Evolutionary conservation across 37 sponge, comb jelly and placozoan species (phyloP).

Genomic region (Hormiphora californensis): DNA sequence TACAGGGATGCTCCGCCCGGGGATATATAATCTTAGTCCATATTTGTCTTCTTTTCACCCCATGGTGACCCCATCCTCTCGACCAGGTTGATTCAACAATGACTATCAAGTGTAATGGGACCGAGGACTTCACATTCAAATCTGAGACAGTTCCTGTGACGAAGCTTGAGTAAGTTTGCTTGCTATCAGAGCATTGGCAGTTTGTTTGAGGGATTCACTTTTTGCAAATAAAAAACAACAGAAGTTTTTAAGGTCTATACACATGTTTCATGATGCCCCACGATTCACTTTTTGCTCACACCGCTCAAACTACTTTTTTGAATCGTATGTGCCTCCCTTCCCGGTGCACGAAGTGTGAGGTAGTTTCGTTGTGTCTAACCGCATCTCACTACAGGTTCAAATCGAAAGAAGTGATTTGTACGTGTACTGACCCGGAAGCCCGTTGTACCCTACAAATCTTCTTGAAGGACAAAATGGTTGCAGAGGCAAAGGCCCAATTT

Average conservation of each 20-base stretch:
- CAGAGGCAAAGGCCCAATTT: not conserved
- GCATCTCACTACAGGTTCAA: not conserved
- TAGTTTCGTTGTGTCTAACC: no score
- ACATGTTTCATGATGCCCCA: no score
- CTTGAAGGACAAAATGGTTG: not conserved
- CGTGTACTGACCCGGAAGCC: not conserved
- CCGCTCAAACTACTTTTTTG: no score
- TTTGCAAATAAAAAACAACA: no score
- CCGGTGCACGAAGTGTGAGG: no score
- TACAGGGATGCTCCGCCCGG: no score
- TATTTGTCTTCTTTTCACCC: no score
- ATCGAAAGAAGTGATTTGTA: not conserved
- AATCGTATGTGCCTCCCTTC: no score
- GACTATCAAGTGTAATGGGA: not conserved
- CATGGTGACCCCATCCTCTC: not conserved
- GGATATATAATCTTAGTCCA: no score
- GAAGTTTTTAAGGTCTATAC: no score
- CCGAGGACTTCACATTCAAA: not conserved
- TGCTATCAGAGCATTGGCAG: not conserved
- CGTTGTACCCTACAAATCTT: not conserved
- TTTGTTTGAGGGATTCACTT: no score
- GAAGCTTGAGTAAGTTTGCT: not conserved
- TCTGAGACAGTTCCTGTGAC: conserved; percentile 5
- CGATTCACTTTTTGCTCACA: no score
- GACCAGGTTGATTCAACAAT: not conserved